Conservation (phyloP, 1,140 invertebrate species). For the Halesus radiatus region DNA sequence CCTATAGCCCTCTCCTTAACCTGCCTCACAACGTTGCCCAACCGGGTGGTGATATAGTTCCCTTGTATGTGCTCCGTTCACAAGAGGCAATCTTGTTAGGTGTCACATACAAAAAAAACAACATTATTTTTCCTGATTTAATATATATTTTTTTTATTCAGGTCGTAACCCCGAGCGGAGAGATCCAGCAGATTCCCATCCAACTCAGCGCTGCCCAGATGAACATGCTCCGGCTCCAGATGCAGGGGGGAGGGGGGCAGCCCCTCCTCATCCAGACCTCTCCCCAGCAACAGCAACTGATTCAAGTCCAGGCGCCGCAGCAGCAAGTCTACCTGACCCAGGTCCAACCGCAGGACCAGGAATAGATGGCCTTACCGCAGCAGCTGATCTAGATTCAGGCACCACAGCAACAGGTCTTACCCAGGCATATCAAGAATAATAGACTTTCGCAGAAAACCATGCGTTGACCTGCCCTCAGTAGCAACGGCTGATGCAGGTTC, state of each 20-base stretch:
- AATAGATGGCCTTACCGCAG: neutral
- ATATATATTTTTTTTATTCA: neutral
- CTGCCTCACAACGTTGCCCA: no score
- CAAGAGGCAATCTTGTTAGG: no score
- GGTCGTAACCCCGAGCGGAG: constrained; percentile 83
- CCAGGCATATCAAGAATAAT: no score
- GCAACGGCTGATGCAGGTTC: no score
- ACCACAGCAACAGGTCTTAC: no score
- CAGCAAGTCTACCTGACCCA: constrained; percentile 45
- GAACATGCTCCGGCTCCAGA: constrained; percentile 70
- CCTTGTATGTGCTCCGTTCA: no score
- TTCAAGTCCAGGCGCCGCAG: constrained; percentile 35
- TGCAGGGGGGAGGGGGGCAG: constrained; percentile 77
- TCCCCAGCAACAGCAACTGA: constrained; percentile 62
- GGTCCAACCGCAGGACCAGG: constrained; percentile 22
- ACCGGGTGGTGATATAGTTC: no score
- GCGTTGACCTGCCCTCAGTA: no score
- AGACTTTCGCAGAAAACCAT: no score
- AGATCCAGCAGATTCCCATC: constrained; percentile 90
- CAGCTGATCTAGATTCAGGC: neutral
- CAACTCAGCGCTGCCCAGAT: constrained; percentile 47
- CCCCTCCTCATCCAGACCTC: constrained; percentile 66
- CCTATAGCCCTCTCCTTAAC: no score
- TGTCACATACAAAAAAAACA: no score
- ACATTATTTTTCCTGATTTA: no score